Percentiles rank a stretch among this genome's conserved stretches.
These are phyloP conservation scores for Rhagoletis pomonella DNA, from an alignment of 1,140 invertebrate species.

Conservation along the genomic window DNA sequence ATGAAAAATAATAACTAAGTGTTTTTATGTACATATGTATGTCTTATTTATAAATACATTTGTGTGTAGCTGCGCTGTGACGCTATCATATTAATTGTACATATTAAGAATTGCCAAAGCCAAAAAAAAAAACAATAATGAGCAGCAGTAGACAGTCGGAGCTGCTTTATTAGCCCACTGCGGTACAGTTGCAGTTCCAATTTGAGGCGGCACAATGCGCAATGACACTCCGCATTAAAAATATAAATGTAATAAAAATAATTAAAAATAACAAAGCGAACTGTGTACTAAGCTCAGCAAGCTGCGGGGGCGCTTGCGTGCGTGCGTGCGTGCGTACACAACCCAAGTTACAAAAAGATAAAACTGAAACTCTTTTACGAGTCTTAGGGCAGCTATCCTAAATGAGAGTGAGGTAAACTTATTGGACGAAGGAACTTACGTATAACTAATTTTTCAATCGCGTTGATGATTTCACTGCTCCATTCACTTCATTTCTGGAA, in stretches of 20 bases:
- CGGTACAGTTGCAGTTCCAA: not conserved
- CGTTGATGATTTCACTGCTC: too few species aligned
- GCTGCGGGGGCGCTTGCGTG: not conserved
- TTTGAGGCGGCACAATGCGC: not conserved
- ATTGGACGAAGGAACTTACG: too few species aligned
- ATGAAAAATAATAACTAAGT: not conserved
- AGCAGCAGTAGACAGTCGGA: not conserved
- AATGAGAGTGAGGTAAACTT: too few species aligned
- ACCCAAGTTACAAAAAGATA: not conserved
- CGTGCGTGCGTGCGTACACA: not conserved
- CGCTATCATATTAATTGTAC: constrained; percentile 36
- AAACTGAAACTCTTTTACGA: too few species aligned
- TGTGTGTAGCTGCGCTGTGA: not conserved
- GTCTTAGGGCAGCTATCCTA: too few species aligned
- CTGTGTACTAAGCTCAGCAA: not conserved
- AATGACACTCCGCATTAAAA: constrained; percentile 29
- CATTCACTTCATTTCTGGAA: too few species aligned
- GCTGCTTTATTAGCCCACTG: not conserved
- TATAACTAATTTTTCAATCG: too few species aligned
- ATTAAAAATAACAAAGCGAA: constrained; percentile 38
- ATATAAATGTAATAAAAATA: constrained; percentile 52
- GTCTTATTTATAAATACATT: not conserved
- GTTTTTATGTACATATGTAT: not conserved
- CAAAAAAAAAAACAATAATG: not conserved
- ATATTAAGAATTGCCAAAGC: not conserved